Evolutionary conservation across 2,888 invertebrate genomes (phyloP), one percentile per base, ranked within the genome.

Genomic region (Hydrotaea cyrtoneurina): DNA sequence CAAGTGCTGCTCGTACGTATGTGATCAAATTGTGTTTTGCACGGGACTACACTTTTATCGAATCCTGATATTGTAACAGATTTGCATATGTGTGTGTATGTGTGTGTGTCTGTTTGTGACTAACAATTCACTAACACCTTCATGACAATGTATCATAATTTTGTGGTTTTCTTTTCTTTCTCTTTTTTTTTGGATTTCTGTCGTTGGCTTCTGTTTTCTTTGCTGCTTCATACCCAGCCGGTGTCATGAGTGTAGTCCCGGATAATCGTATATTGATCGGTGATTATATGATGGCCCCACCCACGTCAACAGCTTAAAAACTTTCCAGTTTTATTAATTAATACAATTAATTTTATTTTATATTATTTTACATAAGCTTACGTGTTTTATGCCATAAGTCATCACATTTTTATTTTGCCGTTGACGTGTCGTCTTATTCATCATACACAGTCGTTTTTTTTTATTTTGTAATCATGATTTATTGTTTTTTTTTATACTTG

Each of bases 241-340:
- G 91, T 89, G 87, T 94, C 93, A 94, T 94, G 93, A 94, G 94
- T 93, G 93, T 94, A 89, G 92, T 94, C 92, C 93, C 94, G 93
- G 94, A 95, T 93, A 94, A 93, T 93, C 93, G 94, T 91, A 94
- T 94, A 93, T 94, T 94, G 91, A 94, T 94, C 92, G 93, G 94
- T 91, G 94, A 94, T 93, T 94, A 93, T 92, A 93, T 94, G 93
- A 93, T 94, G 92, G 93, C 94, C 87, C 93, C 94, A 15, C 78
- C 87, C 71, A 83, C 87, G 75, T 78, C 87, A 72, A 83, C 87
- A 76, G 83, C 87, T 86, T 87, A 85, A 86, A 69, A 85, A 74
- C 84, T 85, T 85, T 85, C 85, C 85, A 85, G 79, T 82, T 74
- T 66, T 69, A 57, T 55, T 78, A 43, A 43, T 19, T 82, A 77